Base-by-base conservation (phyloP, 2,797 vertebrate species). In the Anomalospiza imberbis region DNA sequence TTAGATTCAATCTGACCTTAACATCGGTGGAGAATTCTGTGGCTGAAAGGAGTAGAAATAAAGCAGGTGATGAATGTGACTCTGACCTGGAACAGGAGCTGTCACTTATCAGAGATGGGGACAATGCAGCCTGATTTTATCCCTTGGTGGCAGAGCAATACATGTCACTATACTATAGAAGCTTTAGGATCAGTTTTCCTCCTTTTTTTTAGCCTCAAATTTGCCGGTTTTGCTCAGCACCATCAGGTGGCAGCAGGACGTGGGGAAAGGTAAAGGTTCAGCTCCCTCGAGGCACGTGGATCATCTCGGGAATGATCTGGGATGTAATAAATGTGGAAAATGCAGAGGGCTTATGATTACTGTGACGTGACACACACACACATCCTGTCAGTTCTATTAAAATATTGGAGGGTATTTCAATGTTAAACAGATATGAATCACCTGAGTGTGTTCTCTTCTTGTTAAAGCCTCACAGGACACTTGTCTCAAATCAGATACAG, bases 111-210 rank as follows among this genome's bases (percentile, higher is more conserved):
- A 28, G 24, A 34, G 32, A 28, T 14, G 65, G 50, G 55, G 38
- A 15, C 32, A 25, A 0, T 0, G 2, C 28, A 34, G 17, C 19
- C 26, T 34, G 6, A 3, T 55, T 55, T 24, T 20, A 29, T 12
- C 45, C 45, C 48, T 34, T 8, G 9, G 53, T 15, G 66, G 29
- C 20, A 74, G 44, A 34, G 24, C 74, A 62, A 1, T 17, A 7
- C 24, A 9, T 31, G 26, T 10, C 65, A 3, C 38, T 20, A 24
- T 10, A 3, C 34, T 24, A 2, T 0, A 25, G 31, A 48, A 42
- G 26, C 21, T 66, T 74, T 8, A 12, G 9, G 17, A 57, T 40
- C 44, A 3, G 0, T 57, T 80, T n/a, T 10, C 31, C 34, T 48
- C 24, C 12, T 40, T 17, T 38, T 44, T 54, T 54, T 26, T 6